Evolutionary conservation across 2,113 vertebrate genomes (phyloP).

Genomic region (Silurus glanis): DNA sequence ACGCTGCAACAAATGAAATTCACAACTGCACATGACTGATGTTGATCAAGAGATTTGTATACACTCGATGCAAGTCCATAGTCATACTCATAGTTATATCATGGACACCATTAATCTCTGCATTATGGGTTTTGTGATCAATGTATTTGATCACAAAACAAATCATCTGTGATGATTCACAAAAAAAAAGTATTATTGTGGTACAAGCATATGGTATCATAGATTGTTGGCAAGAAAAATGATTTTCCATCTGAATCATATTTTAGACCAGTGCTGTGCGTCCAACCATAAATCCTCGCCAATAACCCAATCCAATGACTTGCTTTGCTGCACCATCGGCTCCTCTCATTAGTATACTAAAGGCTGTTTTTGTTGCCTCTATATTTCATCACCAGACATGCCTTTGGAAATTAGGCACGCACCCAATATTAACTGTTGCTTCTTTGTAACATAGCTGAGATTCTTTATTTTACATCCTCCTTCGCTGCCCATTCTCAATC

Average conservation of each 20-base stretch:
- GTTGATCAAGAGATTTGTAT: background rate
- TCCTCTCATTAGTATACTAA: constrained; percentile 26
- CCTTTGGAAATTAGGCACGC: constrained; percentile 30
- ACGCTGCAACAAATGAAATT: background rate
- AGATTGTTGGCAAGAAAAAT: background rate
- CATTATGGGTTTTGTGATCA: background rate
- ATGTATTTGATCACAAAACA: background rate
- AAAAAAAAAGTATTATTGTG: background rate
- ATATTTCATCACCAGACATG: constrained; percentile 43
- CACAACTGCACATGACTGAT: background rate
- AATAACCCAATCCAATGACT: constrained; percentile 18
- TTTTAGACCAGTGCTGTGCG: background rate
- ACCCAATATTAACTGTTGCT: constrained; percentile 22
- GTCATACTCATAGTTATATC: too few relatives aligned
- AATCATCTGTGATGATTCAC: background rate
- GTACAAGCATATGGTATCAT: background rate
- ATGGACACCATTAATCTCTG: background rate
- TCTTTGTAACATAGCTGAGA: constrained; percentile 8
- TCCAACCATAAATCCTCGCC: constrained; percentile 26
- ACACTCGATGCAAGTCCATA: background rate
- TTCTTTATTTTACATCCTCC: background rate
- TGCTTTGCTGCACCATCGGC: constrained; percentile 20
- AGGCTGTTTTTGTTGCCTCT: constrained; percentile 28
- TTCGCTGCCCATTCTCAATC: background rate
- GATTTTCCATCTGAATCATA: background rate